Evolutionary conservation across 2,113 vertebrate genomes (phyloP).

Genomic region (Cyrtonyx montezumae): DNA sequence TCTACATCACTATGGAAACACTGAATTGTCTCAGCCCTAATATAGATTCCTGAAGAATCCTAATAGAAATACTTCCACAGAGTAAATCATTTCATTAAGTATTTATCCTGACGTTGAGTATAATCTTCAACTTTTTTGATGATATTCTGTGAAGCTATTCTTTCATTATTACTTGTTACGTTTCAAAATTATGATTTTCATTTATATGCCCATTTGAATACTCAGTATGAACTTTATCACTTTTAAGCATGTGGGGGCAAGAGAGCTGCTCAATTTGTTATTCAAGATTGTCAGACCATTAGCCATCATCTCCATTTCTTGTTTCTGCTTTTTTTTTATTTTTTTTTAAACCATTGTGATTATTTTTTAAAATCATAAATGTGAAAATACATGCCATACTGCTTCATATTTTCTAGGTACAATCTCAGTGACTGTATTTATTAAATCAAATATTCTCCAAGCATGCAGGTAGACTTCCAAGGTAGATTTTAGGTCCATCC

Average conservation of each 20-base stretch:
- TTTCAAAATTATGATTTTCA: background rate
- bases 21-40: constrained; percentile 2
- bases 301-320: background rate
- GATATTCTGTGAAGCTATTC: background rate
- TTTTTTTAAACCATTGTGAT: background rate
- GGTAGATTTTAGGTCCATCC: background rate
- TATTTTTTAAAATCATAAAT: background rate
- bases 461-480: background rate
- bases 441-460: background rate
- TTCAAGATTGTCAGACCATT: background rate
- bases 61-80: background rate
- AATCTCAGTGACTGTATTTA: background rate
- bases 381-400: background rate
- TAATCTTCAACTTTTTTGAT: background rate
- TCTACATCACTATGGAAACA: constrained; percentile 63
- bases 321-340: background rate
- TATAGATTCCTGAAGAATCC: constrained; percentile 21
- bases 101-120: background rate
- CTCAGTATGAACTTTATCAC: background rate
- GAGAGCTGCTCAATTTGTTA: background rate
- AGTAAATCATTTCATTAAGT: background rate
- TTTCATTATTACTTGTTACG: background rate
- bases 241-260: background rate
- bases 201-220: background rate
- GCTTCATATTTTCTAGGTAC: background rate